A percentile compares a stretch with the other conserved stretches of the same genome.
These are phyloP conservation scores for Coregonus suidteri DNA, from an alignment of 2,797 vertebrate genomes.

Conservation along the genomic window DNA sequence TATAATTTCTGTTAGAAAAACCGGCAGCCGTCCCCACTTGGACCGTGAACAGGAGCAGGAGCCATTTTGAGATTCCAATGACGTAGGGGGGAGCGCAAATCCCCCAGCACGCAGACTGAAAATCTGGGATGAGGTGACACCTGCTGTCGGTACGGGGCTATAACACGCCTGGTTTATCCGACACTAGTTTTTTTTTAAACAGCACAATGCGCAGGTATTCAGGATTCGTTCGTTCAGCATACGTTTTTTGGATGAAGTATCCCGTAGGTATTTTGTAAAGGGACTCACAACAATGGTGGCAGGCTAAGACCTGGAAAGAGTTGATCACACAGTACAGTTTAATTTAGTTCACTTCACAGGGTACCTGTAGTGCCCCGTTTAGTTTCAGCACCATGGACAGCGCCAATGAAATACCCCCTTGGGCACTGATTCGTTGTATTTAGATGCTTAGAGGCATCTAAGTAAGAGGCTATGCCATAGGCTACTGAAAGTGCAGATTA, in stretches of 20 bases:
- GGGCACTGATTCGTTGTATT: too few relatives aligned
- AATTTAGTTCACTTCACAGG: background rate
- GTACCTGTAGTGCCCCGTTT: background rate
- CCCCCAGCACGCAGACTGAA: background rate
- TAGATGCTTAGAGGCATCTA: too few relatives aligned
- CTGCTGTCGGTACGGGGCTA: conserved; percentile 27
- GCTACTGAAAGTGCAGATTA: too few relatives aligned
- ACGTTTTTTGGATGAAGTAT: background rate
- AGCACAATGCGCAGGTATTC: background rate
- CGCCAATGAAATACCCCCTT: background rate
- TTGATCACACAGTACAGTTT: background rate
- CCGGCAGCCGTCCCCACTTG: conserved; percentile 26
- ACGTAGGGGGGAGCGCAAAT: conserved; percentile 32
- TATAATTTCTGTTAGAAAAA: conserved; percentile 7
- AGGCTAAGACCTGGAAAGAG: background rate
- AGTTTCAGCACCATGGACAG: conserved; percentile 12
- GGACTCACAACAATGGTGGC: background rate
- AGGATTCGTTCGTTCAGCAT: background rate
- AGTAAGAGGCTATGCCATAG: too few relatives aligned
- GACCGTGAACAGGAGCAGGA: conserved; percentile 11
- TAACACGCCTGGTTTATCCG: background rate
- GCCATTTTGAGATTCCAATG: conserved; percentile 61
- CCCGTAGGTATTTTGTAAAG: background rate
- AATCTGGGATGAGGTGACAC: conserved; percentile 25
- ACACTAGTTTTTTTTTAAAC: background rate